These are phyloP conservation scores for Mionectes macconnelli DNA, from an alignment of 2,113 vertebrate genomes.

Conservation along the genomic window DNA sequence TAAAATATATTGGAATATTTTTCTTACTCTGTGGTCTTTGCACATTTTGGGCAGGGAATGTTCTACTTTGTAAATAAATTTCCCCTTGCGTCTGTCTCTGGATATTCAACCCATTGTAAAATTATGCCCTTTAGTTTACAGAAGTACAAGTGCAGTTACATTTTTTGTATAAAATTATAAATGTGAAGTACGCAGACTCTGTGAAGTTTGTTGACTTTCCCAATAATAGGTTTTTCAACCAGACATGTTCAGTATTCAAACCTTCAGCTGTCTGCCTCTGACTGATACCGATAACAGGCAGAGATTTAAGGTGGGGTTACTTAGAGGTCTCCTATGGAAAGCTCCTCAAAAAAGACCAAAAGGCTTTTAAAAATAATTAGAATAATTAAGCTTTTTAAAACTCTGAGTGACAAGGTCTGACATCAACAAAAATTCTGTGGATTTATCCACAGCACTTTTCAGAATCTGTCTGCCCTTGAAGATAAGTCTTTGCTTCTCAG, in stretches of 20 bases:
- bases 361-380: not conserved
- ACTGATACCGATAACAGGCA: not conserved
- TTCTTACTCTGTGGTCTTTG: not conserved
- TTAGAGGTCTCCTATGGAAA: not conserved
- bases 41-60: rapidly evolving
- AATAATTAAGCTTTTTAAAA: not conserved
- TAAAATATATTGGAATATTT: not conserved
- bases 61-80: not conserved
- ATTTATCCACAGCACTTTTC: not conserved
- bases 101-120: not conserved
- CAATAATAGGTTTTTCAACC: not conserved
- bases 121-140: not conserved
- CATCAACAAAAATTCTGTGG: not conserved
- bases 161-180: not conserved
- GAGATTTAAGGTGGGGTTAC: not conserved
- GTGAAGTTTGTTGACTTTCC: not conserved
- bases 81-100: not conserved
- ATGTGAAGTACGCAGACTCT: not conserved
- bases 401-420: not conserved
- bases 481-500: not conserved
- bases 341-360: not conserved
- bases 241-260: not conserved
- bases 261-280: not conserved
- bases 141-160: not conserved
- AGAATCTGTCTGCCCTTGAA: not conserved